Evolutionary conservation across 2,113 vertebrate species (phyloP).

Genomic region (Myotis lucifugus): DNA sequence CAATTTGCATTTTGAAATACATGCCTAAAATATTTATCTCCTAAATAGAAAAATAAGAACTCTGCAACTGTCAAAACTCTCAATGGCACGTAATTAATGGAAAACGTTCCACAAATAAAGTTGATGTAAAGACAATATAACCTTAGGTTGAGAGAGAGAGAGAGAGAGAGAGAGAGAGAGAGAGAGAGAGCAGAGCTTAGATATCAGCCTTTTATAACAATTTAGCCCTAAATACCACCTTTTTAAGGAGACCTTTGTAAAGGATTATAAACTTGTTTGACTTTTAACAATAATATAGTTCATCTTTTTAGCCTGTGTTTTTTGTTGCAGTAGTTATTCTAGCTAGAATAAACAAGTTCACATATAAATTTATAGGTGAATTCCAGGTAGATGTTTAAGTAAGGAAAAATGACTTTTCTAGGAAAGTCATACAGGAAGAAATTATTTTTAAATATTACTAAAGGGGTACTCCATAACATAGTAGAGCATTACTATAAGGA

Average conservation of each 20-base stretch:
- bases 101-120: slow-evolving; percentile 32
- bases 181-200: not conserved
- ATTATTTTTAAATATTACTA: slow-evolving; percentile 28
- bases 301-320: not conserved
- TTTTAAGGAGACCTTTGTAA: slow-evolving; percentile 14
- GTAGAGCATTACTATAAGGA: not conserved
- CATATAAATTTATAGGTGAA: not conserved
- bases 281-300: not conserved
- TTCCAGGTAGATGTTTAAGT: not conserved
- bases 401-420: slow-evolving; percentile 36
- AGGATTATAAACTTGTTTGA: not conserved
- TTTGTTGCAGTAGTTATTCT: not conserved
- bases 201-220: not conserved
- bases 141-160: not conserved
- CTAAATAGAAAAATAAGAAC: slow-evolving; percentile 31
- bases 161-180: not conserved
- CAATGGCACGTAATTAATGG: not conserved
- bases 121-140: not conserved
- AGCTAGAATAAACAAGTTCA: slow-evolving; percentile 12
- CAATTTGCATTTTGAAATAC: slow-evolving; percentile 46
- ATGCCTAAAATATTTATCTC: slow-evolving; percentile 18
- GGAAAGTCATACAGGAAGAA: not conserved
- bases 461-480: not conserved
- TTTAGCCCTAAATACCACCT: not conserved
- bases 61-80: not conserved